Base-by-base conservation (phyloP, 2,113 vertebrate genomes). In the Pampusana beccarii region DNA sequence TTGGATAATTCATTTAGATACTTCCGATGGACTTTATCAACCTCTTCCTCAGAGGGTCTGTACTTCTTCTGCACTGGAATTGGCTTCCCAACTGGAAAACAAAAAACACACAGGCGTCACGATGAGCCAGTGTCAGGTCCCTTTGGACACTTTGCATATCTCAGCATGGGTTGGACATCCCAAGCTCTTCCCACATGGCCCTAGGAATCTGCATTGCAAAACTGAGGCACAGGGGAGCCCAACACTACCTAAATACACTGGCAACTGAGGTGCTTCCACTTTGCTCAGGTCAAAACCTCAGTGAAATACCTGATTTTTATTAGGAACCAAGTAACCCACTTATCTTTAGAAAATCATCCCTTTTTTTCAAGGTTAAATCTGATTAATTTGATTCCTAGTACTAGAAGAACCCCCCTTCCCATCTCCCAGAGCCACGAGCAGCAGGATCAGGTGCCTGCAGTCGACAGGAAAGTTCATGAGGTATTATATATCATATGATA, bases 1-100 rank as follows among this genome's bases (percentile, higher is more conserved):
- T 97, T 90, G 54, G 90, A 97, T 58, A 99, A 97, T 80, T 99
- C 98, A 0, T 98, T 90, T 73, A 99, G 97, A 77, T 99, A 99
- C 21, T 50, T 97, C 92, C 98, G 94, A 62, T 99, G 99, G 36
- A 99, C 67, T 57, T 28, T 78, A 24, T 99, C 95, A 5, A 99
- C 98, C 4, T 99, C 98, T 61, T 98, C 98, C 0, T 83, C 24
- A 0, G 98, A 98, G 3, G 99, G 99, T 29, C 86, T 98, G 24
- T 48, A 6, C 1, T 95, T 99, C 97, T 92, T 98, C 92, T 97
- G 75, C 87, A 99, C 99, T 60, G 92, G 94, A 13, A 99, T 99
- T 11, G 99, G 99, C 79, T 98, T 98, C 16, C 99, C 99, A 53
- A 99, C 99, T 98, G 93, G 29, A 46, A 46, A 46, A n/a, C n/a